These are phyloP conservation scores for Microtus ochrogaster DNA, from an alignment of 2,113 vertebrate genomes.

Conservation along the genomic window DNA sequence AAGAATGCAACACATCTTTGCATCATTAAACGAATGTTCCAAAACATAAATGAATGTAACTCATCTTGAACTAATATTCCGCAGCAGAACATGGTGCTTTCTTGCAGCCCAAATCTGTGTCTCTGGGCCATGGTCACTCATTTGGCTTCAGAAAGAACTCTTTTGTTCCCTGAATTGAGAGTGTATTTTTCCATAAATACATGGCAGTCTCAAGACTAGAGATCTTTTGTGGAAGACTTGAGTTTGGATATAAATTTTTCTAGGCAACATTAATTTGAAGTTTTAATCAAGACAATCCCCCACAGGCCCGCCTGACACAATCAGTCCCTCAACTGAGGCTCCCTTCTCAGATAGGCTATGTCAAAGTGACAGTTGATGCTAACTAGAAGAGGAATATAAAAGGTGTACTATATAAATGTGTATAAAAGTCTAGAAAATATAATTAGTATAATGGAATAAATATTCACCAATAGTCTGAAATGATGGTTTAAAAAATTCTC, in stretches of 20 bases:
- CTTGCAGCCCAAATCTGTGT: not conserved
- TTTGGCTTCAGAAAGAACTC: not conserved
- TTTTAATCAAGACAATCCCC: not conserved
- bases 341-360: not conserved
- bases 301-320: not conserved
- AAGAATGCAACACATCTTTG: not conserved
- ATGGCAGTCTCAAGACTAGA: fast-evolving
- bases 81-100: not conserved
- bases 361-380: not conserved
- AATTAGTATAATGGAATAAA: too few relatives aligned
- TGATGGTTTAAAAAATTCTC: not conserved
- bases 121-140: not conserved
- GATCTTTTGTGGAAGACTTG: not conserved
- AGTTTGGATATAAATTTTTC: not conserved
- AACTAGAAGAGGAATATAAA: not conserved
- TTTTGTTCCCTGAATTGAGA: not conserved
- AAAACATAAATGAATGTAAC: not conserved
- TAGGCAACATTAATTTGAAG: not conserved
- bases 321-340: too few relatives aligned
- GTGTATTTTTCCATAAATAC: not conserved
- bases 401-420: not conserved
- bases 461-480: not conserved
- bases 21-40: not conserved
- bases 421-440: not conserved
- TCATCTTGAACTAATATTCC: not conserved